phyloP scores from a whole-genome alignment of 1,140 invertebrate species.

The Ceratina japonica region DNA sequence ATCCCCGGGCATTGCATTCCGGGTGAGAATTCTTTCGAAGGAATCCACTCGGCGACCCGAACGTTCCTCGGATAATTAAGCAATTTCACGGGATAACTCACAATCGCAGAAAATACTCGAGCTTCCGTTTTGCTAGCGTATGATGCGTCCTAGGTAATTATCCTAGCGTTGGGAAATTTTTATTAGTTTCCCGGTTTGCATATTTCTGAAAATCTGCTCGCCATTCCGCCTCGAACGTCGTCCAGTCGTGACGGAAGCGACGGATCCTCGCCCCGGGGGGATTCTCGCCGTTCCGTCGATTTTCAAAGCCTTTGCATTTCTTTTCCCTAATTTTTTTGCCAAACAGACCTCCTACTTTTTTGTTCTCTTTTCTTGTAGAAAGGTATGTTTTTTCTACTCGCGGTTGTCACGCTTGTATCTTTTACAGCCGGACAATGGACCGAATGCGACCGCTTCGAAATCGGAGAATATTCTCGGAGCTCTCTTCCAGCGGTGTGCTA shows the following conservation, averaged over 20 bases:
- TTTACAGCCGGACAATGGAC: too few relatives aligned
- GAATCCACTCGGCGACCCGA: neutral
- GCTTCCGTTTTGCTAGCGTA: neutral
- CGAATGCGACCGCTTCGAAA: neutral
- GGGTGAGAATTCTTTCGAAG: slow-evolving; percentile 16
- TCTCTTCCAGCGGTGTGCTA: too few relatives aligned
- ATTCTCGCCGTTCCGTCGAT: neutral
- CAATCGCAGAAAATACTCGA: neutral
- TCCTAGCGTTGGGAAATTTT: too few relatives aligned
- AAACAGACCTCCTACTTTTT: slow-evolving; percentile 31
- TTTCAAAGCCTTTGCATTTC: neutral
- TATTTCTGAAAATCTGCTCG: too few relatives aligned
- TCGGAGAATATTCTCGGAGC: too few relatives aligned
- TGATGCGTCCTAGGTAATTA: too few relatives aligned
- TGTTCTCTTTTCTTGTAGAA: neutral
- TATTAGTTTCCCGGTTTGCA: too few relatives aligned
- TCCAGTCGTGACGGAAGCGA: neutral
- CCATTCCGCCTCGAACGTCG: neutral
- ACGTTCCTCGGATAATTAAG: neutral
- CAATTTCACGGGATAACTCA: neutral
- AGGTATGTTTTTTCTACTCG: slow-evolving; percentile 18
- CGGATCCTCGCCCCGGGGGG: neutral
- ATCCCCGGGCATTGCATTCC: slow-evolving; percentile 35
- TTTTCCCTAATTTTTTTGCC: slow-evolving; percentile 27
- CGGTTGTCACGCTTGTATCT: neutral